These are phyloP conservation scores for Falco cherrug DNA, from an alignment of 2,797 vertebrate genomes.

Conservation along the genomic window DNA sequence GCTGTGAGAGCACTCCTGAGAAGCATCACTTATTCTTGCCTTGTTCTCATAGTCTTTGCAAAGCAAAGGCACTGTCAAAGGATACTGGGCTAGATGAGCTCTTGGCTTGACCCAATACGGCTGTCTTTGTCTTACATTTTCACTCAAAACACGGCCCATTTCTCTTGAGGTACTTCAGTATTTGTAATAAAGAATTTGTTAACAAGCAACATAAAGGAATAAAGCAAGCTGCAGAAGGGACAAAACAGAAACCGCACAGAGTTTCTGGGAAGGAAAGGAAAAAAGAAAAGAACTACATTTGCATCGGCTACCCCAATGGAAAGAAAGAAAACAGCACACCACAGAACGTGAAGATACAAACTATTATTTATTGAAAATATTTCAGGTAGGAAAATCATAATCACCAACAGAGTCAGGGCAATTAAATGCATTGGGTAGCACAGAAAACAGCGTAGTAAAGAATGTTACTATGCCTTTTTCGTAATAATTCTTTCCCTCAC, in stretches of 20 bases:
- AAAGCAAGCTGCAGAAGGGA: neutral
- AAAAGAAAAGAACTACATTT: neutral
- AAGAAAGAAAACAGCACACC: neutral
- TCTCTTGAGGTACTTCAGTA: neutral
- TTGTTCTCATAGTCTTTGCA: neutral
- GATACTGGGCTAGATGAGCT: neutral
- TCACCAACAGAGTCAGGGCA: neutral
- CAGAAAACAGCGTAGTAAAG: neutral
- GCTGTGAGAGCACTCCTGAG: neutral
- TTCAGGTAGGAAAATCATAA: neutral
- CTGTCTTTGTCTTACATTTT: neutral
- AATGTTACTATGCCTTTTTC: neutral
- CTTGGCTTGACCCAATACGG: neutral
- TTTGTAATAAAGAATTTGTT: neutral
- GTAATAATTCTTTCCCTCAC: neutral
- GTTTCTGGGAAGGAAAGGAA: neutral
- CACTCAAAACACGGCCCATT: neutral
- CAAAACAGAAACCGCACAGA: neutral
- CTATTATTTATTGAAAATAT: neutral
- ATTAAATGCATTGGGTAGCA: neutral
- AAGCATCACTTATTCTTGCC: neutral
- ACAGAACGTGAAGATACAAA: neutral
- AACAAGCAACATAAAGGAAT: neutral
- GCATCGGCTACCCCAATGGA: neutral
- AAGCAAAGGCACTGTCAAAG: neutral